Base-by-base conservation (phyloP, 2,113 vertebrate species). In the Lepus americanus region DNA sequence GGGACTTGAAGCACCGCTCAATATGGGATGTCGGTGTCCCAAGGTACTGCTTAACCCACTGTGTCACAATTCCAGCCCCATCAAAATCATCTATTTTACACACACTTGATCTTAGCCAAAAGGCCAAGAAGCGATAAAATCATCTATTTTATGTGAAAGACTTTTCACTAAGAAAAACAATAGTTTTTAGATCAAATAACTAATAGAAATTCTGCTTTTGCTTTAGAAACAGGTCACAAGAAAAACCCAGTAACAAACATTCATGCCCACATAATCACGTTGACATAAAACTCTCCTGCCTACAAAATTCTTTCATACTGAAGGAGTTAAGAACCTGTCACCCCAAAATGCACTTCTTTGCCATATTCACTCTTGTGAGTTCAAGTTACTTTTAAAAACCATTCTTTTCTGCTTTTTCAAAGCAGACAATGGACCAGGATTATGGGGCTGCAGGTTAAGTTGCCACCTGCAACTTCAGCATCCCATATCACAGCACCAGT, bases 81-180 rank as follows among this genome's bases (percentile, higher is more conserved):
- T 59, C 12, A 14, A 59, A 59, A 59, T 16, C 14, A 59, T 44
- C 33, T 36, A 55, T 55, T 55, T 55, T 16, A 55, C 10, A 16
- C 55, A 55, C 33, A 36, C 33, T 36, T 36, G 33, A 36, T 36
- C 33, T 36, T 36, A 36, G 33, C 33, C 33, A 36, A 36, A 36
- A 36, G 33, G 33, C 33, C 33, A 36, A 36, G 33, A 36, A 36
- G 33, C 33, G 33, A 36, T 36, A 14, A 59, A 59, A 59, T 16
- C 14, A 59, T 44, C 44, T 44, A 27, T 69, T 80, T 93, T 66
- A 63, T 79, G 12, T 90, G 20, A 78, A 92, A 77, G 23, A 70
- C 2, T 81, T 83, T 97, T 80, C 63, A 73, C 51, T 69, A 93
- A 72, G 53, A 93, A 94, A 36, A 91, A 78, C 61, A 66, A 94